Conservation (phyloP, 2,797 vertebrate species). For the Anisognathus igniventris region DNA sequence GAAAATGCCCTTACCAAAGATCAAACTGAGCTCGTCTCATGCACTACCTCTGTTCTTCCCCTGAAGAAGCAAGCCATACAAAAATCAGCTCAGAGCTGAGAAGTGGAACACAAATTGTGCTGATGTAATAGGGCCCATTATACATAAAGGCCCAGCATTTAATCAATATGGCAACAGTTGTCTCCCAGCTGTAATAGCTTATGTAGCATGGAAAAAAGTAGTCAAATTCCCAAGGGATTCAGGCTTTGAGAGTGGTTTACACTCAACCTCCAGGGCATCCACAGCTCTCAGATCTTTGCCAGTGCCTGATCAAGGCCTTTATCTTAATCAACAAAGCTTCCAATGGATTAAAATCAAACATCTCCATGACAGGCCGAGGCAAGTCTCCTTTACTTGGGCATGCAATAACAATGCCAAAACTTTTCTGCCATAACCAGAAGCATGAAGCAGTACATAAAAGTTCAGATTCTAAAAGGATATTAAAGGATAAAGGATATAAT, state of each 20-base stretch:
- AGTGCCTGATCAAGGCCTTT: constrained; percentile 24
- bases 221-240: constrained; percentile 4
- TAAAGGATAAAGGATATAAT: not conserved
- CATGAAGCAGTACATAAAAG: not conserved
- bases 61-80: not conserved
- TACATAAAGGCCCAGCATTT: not conserved
- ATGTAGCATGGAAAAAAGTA: constrained; percentile 11
- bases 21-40: not conserved
- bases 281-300: constrained; percentile 1
- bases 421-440: not conserved
- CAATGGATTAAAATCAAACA: constrained; percentile 19
- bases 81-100: not conserved
- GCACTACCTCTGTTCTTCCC: not conserved
- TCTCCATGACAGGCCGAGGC: not conserved
- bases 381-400: not conserved
- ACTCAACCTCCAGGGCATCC: not conserved
- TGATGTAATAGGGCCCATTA: not conserved
- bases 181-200: constrained; percentile 13
- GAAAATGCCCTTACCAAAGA: not conserved
- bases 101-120: not conserved
- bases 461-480: not conserved
- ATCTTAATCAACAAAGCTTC: constrained; percentile 44
- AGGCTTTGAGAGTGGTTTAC: not conserved
- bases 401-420: not conserved
- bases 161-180: constrained; percentile 7